phyloP scores from a whole-genome alignment of 2,888 invertebrate genomes.

The Drosophila paramelanica region DNA sequence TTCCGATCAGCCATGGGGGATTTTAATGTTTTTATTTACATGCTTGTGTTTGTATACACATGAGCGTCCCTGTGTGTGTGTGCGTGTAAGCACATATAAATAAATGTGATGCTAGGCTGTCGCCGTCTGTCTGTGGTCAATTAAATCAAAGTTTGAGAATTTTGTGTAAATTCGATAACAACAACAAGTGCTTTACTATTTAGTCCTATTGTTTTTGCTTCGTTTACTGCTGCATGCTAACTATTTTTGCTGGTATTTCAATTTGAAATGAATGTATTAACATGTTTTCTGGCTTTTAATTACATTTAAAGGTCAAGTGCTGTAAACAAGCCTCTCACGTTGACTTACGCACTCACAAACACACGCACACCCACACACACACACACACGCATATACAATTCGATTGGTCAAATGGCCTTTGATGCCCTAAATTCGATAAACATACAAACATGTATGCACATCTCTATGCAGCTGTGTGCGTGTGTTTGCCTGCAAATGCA shows the following conservation, averaged over 20 bases:
- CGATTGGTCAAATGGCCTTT: constrained; percentile 79
- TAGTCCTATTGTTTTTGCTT: constrained; percentile 4
- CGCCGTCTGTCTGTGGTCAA: constrained; percentile 53
- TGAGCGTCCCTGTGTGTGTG: constrained; percentile 10
- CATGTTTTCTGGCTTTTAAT: constrained; percentile 71
- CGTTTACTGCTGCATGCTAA: constrained; percentile 13
- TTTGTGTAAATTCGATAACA: constrained; percentile 66
- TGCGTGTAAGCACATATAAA: constrained; percentile 40
- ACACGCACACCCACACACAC: constrained; percentile 3
- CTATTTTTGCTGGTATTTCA: constrained; percentile 13
- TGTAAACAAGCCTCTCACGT: constrained; percentile 65
- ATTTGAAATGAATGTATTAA: constrained; percentile 50
- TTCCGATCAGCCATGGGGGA: constrained; percentile 35
- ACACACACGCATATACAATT: constrained; percentile 37
- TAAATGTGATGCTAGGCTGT: constrained; percentile 53
- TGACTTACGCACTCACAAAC: constrained; percentile 48
- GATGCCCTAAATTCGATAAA: constrained; percentile 72
- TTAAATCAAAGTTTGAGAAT: constrained; percentile 58
- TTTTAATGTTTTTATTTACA: constrained; percentile 74
- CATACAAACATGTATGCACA: constrained; percentile 24
- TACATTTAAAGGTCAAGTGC: constrained; percentile 78
- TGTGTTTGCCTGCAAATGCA: constrained; percentile 33
- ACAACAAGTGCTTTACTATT: constrained; percentile 29
- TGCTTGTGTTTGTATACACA: constrained; percentile 35
- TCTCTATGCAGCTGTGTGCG: not conserved